Conservation (phyloP, 1,140 invertebrate species). For the Rhagoletis pomonella region DNA sequence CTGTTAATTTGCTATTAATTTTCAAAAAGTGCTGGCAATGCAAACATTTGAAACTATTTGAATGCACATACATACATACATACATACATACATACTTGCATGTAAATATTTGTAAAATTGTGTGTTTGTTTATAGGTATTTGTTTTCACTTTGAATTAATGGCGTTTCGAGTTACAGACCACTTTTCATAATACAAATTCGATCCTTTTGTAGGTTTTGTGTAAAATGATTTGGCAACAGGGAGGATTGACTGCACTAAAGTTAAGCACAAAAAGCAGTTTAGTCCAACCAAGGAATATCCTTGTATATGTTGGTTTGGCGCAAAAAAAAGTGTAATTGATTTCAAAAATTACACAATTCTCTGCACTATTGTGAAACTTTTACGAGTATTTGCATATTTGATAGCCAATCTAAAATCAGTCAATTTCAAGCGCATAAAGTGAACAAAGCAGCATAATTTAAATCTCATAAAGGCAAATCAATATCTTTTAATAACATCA, state of each 20-base stretch:
- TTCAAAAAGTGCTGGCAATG: conserved; percentile 36
- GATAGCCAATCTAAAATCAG: conserved; percentile 45
- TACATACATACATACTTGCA: background rate
- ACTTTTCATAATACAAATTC: background rate
- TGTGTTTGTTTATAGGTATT: conserved; percentile 13
- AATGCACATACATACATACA: background rate
- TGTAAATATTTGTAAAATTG: conserved; percentile 32
- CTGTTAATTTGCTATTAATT: conserved; percentile 53
- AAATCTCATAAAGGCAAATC: conserved; percentile 21
- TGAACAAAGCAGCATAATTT: background rate
- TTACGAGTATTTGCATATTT: background rate
- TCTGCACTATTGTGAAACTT: background rate
- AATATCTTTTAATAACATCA: conserved; percentile 21
- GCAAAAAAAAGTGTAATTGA: background rate
- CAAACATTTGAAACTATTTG: conserved; percentile 24
- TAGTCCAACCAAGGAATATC: too few species aligned
- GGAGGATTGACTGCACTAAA: background rate
- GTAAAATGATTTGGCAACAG: background rate
- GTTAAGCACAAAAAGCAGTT: too few species aligned
- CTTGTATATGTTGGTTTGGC: too few species aligned
- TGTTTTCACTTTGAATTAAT: conserved; percentile 50
- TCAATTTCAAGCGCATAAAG: conserved; percentile 12
- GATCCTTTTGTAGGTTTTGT: background rate
- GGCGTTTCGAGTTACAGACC: conserved; percentile 19
- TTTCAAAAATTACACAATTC: background rate